Conservation (phyloP, 2,888 invertebrate genomes). For the Phortica magna region DNA sequence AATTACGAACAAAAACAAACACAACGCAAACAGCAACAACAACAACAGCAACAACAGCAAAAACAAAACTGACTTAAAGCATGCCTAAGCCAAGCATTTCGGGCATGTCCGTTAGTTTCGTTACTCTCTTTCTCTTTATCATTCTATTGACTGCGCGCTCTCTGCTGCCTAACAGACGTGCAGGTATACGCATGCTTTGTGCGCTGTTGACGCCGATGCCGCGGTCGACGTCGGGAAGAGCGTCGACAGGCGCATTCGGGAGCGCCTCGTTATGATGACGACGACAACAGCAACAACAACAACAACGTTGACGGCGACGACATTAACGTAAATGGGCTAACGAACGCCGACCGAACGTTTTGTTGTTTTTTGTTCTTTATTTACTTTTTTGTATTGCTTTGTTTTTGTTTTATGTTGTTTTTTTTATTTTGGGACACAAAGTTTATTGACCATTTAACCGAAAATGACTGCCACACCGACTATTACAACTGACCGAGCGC, state of each 20-base stretch:
- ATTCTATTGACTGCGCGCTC: too few species aligned
- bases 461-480: slow-evolving; percentile 8
- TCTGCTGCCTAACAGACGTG: background rate
- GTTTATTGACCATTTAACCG: slow-evolving; percentile 64
- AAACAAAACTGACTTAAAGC: background rate
- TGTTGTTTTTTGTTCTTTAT: background rate
- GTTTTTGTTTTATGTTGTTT: background rate
- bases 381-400: slow-evolving; percentile 11
- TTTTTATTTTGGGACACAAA: slow-evolving; percentile 33
- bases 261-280: background rate
- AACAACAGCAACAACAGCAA: background rate
- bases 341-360: background rate
- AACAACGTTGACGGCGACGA: background rate
- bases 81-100: background rate
- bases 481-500: slow-evolving; percentile 17
- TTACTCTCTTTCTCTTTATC: background rate
- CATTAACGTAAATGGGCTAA: background rate
- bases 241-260: background rate
- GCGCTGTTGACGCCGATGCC: background rate
- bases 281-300: background rate
- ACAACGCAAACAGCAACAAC: background rate
- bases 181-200: background rate
- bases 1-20: background rate
- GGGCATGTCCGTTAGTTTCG: background rate
- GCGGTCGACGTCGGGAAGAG: background rate